Conservation (phyloP, 1,140 invertebrate species). For the Drosophila setifemur region DNA sequence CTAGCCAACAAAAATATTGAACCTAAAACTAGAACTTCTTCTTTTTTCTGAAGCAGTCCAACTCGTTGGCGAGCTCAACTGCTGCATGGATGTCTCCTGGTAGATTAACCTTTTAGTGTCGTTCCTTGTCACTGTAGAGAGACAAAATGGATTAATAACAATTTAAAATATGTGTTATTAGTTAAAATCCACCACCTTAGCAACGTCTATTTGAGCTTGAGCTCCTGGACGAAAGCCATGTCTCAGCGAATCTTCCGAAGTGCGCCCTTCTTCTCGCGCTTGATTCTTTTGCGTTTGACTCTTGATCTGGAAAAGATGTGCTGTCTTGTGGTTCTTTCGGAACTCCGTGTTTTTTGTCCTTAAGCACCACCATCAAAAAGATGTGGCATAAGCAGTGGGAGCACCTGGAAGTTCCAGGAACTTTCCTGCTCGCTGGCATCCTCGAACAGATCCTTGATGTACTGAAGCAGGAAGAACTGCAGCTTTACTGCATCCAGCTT, state of each 20-base stretch:
- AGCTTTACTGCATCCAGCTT: slow-evolving; percentile 88
- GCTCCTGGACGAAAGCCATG: slow-evolving; percentile 90
- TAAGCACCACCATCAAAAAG: slow-evolving; percentile 88
- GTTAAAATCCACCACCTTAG: slow-evolving; percentile 86
- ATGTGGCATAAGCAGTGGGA: slow-evolving; percentile 86
- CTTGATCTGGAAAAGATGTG: slow-evolving; percentile 88
- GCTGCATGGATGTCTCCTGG: slow-evolving; percentile 90
- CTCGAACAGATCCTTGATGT: slow-evolving; percentile 87
- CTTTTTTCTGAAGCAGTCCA: slow-evolving; percentile 85
- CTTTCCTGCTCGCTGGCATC: slow-evolving; percentile 83
- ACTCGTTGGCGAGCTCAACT: slow-evolving; percentile 91
- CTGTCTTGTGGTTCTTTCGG: slow-evolving; percentile 85
- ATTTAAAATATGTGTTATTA: not conserved
- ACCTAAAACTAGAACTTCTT: slow-evolving; percentile 69
- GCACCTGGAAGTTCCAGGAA: slow-evolving; percentile 85
- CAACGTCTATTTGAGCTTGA: slow-evolving; percentile 91
- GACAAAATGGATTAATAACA: not conserved
- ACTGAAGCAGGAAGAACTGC: slow-evolving; percentile 89
- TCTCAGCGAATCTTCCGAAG: slow-evolving; percentile 94
- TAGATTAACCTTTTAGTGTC: no score
- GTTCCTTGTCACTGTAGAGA: no score
- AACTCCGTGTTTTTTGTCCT: slow-evolving; percentile 89
- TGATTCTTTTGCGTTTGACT: slow-evolving; percentile 91
- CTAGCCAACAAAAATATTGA: no score
- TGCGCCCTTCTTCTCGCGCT: slow-evolving; percentile 95